Evolutionary conservation across 2,888 invertebrate genomes (phyloP).

Genomic region (Crematogaster levior): DNA sequence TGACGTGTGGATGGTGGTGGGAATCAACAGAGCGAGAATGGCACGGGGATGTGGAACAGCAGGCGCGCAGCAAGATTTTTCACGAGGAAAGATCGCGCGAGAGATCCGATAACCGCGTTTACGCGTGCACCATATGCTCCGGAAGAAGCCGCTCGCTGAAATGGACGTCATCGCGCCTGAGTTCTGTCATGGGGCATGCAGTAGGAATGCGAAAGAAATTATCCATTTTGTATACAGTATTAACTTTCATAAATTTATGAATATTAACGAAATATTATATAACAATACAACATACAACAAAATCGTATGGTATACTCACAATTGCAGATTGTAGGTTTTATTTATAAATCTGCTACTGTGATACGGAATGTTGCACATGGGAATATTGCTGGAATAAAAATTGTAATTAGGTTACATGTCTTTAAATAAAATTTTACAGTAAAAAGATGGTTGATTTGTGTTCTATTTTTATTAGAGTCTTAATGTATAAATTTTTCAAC

Average conservation of each 20-base stretch:
- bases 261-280: too few species aligned
- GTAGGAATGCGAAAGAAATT: neutral
- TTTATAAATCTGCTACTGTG: neutral
- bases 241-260: slow-evolving; percentile 6
- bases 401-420: neutral
- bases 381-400: neutral
- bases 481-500: neutral
- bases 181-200: neutral
- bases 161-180: neutral
- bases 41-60: slow-evolving; percentile 25
- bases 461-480: neutral
- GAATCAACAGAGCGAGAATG: slow-evolving; percentile 35
- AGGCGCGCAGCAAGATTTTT: slow-evolving; percentile 32
- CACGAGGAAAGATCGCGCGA: neutral
- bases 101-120: slow-evolving; percentile 11
- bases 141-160: neutral
- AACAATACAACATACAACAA: too few species aligned
- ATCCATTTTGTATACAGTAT: too few species aligned
- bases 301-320: neutral
- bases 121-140: neutral
- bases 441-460: neutral
- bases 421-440: neutral
- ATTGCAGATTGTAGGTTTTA: neutral
- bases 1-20: slow-evolving; percentile 19
- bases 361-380: neutral